Percentiles rank a stretch among this genome's conserved stretches.
phyloP scores from a whole-genome alignment of 2,113 vertebrate species.

The Plecturocebus donacophilus region DNA sequence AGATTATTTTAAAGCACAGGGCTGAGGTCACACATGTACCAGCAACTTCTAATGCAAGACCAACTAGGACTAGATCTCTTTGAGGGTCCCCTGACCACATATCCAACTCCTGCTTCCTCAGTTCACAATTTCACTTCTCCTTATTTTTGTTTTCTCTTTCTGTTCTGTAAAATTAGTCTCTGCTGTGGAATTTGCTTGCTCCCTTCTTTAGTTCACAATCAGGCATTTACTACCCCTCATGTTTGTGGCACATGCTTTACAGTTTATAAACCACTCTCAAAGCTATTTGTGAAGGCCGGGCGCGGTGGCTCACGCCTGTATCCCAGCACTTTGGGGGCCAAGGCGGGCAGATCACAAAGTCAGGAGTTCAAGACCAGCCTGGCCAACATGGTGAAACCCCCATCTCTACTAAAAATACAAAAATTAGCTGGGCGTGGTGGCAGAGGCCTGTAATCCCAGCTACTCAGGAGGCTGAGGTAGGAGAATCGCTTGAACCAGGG shows the following conservation, averaged over 20 bases:
- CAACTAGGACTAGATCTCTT: background rate
- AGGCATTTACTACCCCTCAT: background rate
- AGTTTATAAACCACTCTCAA: background rate
- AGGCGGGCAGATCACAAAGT: too few relatives aligned
- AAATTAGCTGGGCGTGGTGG: too few relatives aligned
- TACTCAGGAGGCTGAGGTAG: too few relatives aligned
- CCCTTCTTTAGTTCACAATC: background rate
- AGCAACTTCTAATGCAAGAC: background rate
- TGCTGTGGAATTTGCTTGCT: background rate
- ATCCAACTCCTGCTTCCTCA: background rate
- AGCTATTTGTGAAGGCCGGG: background rate
- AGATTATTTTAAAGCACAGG: background rate
- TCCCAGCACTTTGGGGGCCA: too few relatives aligned
- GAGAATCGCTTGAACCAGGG: too few relatives aligned
- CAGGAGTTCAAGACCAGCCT: too few relatives aligned
- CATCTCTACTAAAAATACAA: too few relatives aligned
- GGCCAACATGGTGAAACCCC: too few relatives aligned
- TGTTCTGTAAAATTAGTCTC: background rate
- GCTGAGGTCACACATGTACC: background rate
- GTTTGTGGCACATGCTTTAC: background rate
- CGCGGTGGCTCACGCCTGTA: too few relatives aligned
- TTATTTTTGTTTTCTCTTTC: background rate
- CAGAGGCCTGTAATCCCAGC: too few relatives aligned
- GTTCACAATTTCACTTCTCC: conserved; percentile 1
- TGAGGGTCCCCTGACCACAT: background rate